Evolutionary conservation across 2,888 invertebrate genomes (phyloP), one percentile per base, ranked within the genome.

Genomic region (Xylota segnis): DNA sequence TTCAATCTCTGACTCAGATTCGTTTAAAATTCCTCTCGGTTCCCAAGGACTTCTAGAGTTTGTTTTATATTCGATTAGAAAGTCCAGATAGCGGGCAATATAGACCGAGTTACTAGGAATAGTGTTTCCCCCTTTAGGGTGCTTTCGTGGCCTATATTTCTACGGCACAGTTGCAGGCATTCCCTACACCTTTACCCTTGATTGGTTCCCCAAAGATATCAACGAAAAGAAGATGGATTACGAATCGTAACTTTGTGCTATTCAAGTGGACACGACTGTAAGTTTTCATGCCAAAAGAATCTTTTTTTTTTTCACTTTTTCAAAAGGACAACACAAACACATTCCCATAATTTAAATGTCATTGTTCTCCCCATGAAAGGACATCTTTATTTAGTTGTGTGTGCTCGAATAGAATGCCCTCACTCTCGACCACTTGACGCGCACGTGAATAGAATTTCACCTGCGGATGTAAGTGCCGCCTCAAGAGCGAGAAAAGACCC

Each of bases 361-460:
- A 83, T 83, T 83, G 71, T 77, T 66, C 71, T 50, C 56, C 18
- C 32, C 18, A 45, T 63, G 59, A 65, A 82, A 76, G 71, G 65
- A 76, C 65, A 83, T 76, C 52, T 58, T 66, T 66, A 45, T 70
- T 68, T 65, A 70, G 56, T 65, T 58, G 54, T 14, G 16, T 16
- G 16, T 43, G n/a, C n/a, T 27, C 52, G 9, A 45, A 37, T 29
- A 37, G 66, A 77, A 77, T 40, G 59, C 29, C 43, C 59, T 58
- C 65, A 72, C 66, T 71, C 5, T 61, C n/a, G 23, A 72, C 27
- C 77, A 83, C 70, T 83, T 83, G 82, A 77, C 71, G 58, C 10
- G 34, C 77, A 72, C 47, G 71, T 77, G 71, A 81, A 59, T 34
- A 65, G 32, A 81, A 77, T 77, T 77, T 77, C 52, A 71, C 65